phyloP scores from a whole-genome alignment of 2,797 vertebrate genomes.

The Amblyraja radiata region DNA sequence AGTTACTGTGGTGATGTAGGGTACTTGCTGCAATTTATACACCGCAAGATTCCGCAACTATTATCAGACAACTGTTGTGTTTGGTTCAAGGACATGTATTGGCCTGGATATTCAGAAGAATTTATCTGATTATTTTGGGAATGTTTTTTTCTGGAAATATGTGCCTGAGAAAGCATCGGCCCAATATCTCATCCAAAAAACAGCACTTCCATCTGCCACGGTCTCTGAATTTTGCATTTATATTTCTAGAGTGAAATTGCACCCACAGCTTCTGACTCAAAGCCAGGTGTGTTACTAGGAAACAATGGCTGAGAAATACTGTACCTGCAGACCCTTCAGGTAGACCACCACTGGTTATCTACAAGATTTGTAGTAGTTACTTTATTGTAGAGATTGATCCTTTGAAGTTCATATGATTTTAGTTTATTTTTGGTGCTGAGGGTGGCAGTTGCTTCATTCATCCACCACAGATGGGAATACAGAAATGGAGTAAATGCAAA shows the following conservation, averaged over 20 bases:
- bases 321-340: constrained; percentile 43
- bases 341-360: constrained; percentile 22
- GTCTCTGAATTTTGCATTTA: neutral
- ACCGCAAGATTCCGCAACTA: neutral
- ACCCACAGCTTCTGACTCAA: neutral
- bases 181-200: neutral
- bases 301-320: neutral
- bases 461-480: neutral
- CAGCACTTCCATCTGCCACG: neutral
- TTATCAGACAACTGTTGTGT: neutral
- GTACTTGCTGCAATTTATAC: neutral
- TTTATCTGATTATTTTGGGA: neutral
- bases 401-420: constrained; percentile 46
- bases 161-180: neutral
- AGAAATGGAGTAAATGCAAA: constrained; percentile 4
- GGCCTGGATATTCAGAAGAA: neutral
- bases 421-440: constrained; percentile 39
- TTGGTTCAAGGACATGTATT: neutral
- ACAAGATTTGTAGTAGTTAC: constrained; percentile 45
- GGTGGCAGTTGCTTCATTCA: neutral
- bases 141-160: too few relatives aligned
- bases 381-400: constrained; percentile 44
- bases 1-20: neutral
- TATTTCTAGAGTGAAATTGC: neutral
- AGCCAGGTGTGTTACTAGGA: neutral